Conservation (phyloP, 2,888 invertebrate genomes). For the Ptilodon capucinus region DNA sequence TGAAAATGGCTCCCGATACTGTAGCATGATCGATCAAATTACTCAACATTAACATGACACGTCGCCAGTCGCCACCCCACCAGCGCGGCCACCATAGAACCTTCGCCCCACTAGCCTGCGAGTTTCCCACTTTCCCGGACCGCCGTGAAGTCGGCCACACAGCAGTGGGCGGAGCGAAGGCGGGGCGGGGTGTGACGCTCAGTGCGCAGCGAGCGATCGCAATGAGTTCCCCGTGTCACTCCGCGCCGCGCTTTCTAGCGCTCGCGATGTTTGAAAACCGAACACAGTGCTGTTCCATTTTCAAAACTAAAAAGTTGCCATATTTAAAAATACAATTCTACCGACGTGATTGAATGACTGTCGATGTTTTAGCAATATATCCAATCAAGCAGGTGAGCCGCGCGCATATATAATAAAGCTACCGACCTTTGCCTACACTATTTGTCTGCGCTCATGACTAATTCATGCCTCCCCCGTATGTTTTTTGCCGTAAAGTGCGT, state of each 20-base stretch:
- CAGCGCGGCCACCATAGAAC: slow-evolving; percentile 44
- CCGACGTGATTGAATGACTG: slow-evolving; percentile 18
- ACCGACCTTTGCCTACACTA: slow-evolving; percentile 74
- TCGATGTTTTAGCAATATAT: slow-evolving; percentile 25
- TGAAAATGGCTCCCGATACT: background rate
- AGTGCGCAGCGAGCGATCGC: slow-evolving; percentile 43
- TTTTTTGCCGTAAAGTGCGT: slow-evolving; percentile 69
- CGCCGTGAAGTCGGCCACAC: slow-evolving; percentile 61
- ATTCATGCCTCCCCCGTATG: slow-evolving; percentile 61
- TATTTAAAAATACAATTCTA: slow-evolving; percentile 1
- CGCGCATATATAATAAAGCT: slow-evolving; percentile 66
- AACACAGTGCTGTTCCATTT: slow-evolving; percentile 26
- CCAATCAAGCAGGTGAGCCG: slow-evolving; percentile 64
- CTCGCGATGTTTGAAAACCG: slow-evolving; percentile 39
- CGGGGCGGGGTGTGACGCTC: slow-evolving; percentile 56
- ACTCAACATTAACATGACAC: slow-evolving; percentile 42
- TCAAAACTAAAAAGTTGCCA: slow-evolving; percentile 7
- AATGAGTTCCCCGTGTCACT: slow-evolving; percentile 42
- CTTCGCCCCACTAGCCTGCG: slow-evolving; percentile 57
- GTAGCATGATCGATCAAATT: slow-evolving; percentile 42
- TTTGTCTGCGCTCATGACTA: slow-evolving; percentile 75
- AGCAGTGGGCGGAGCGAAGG: slow-evolving; percentile 66
- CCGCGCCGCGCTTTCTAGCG: slow-evolving; percentile 50
- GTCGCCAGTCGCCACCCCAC: slow-evolving; percentile 47
- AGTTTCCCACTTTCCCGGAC: slow-evolving; percentile 74